Evolutionary conservation across 2,888 invertebrate species (phyloP), one percentile per base, ranked within the genome.

Genomic region (Yponomeuta cagnagella): DNA sequence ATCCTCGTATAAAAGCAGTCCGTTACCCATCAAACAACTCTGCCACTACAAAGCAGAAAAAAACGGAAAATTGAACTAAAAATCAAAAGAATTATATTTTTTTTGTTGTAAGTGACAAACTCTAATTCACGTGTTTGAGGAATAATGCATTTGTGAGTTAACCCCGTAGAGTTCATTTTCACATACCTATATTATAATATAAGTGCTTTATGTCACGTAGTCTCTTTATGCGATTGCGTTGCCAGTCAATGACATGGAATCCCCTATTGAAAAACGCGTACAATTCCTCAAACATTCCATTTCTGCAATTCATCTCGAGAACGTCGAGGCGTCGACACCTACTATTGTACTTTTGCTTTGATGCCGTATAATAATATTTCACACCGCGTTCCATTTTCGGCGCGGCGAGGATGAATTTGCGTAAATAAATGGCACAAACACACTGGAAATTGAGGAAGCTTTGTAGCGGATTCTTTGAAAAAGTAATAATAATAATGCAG

Each of bases 161-260:
- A 8, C 8, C 6, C 43, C 43, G 43, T 43, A 43, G 43, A 43
- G 1, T 43, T 43, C 43, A 43, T 43, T 43, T 43, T 43, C 43
- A 8, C 43, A 6, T 43, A 5, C 43, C 6, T 8, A 37, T 5
- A 2, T 37, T 37, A 37, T 37, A 4, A 37, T 37, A 37, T 37
- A 4, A 37, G 37, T 43, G 43, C 43, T 8, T 43, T 43, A 4
- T 43, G 43, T 6, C 52, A 58, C 52, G 52, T 58, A 15, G 52
- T 58, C 15, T 3, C 15, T 58, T 15, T 15, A 15, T 12, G 52
- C 12, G 52, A 58, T 15, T 2, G 52, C 12, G 52, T 31, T 3
- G 6, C 73, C 74, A 76, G 76, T 77, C 80, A 80, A 82, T 79
- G 80, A 81, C 79, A 82, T 79, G 79, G 76, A 73, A 76, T 76